These are phyloP conservation scores for Drosophila prolongata DNA, from an alignment of 2,888 invertebrate genomes.

Conservation along the genomic window DNA sequence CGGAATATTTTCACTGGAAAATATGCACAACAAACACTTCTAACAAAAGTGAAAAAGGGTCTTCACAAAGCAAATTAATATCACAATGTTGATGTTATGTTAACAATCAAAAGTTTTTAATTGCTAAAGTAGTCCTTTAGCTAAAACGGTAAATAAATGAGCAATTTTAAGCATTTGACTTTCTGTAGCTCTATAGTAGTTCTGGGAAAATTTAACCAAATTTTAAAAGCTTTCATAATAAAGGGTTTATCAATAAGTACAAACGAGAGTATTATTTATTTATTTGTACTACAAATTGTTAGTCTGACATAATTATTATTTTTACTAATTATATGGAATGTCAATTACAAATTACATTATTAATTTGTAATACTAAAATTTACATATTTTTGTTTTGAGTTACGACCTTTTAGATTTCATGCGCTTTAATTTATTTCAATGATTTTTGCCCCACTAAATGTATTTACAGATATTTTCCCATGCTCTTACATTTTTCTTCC, in stretches of 20 bases:
- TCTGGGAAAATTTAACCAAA: too few species aligned
- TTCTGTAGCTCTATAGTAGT: neutral
- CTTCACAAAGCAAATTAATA: neutral
- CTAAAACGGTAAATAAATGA: neutral
- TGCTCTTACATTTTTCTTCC: slow-evolving; percentile 18
- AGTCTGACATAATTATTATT: too few species aligned
- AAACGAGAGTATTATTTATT: too few species aligned
- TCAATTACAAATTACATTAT: too few species aligned
- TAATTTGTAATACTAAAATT: too few species aligned
- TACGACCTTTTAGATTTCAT: too few species aligned
- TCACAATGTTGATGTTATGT: neutral
- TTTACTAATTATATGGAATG: too few species aligned
- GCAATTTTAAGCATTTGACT: neutral
- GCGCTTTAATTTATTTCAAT: too few species aligned
- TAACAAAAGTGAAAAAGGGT: neutral
- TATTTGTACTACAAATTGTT: too few species aligned
- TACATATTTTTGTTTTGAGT: too few species aligned
- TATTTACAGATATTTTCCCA: slow-evolving; percentile 1
- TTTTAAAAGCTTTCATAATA: too few species aligned
- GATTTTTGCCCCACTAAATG: neutral
- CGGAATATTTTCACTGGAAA: neutral
- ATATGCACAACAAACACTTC: neutral
- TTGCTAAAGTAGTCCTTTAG: neutral
- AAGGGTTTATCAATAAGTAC: too few species aligned
- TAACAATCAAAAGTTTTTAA: neutral